phyloP scores from a whole-genome alignment of 2,113 vertebrate genomes.

The Struthidea cinerea region DNA sequence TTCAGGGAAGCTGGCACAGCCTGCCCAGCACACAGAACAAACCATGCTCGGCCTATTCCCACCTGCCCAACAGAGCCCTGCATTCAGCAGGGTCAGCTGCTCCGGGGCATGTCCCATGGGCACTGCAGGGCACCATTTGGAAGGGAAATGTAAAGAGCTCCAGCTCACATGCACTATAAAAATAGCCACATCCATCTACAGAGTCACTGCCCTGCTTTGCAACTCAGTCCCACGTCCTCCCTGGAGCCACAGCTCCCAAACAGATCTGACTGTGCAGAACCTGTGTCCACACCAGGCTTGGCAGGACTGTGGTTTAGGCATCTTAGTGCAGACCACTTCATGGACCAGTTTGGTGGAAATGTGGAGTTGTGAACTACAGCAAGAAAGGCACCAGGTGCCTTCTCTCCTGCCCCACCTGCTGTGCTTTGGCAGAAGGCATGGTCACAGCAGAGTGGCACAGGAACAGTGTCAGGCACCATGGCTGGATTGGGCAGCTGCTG shows the following conservation, averaged over 20 bases:
- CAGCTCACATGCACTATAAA: background rate
- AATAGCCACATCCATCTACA: background rate
- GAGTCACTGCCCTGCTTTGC: background rate
- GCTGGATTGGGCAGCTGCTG: background rate
- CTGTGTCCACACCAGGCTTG: accelerated
- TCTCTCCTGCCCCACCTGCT: background rate
- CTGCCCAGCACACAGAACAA: background rate
- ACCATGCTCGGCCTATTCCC: background rate
- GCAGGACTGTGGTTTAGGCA: background rate
- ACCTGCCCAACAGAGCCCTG: background rate
- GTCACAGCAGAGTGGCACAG: background rate
- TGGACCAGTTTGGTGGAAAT: background rate
- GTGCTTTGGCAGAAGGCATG: background rate
- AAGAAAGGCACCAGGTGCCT: background rate
- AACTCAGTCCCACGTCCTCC: background rate
- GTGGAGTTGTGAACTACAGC: background rate
- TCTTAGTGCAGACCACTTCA: background rate
- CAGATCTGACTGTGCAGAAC: background rate
- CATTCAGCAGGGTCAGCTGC: background rate
- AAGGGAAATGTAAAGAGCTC: background rate
- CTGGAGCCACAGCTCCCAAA: background rate
- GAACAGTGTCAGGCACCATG: accelerated
- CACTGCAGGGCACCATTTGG: background rate
- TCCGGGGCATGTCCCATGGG: background rate
- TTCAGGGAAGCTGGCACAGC: background rate